These are phyloP conservation scores for Apis dorsata DNA, from an alignment of 1,140 invertebrate species.

Conservation along the genomic window DNA sequence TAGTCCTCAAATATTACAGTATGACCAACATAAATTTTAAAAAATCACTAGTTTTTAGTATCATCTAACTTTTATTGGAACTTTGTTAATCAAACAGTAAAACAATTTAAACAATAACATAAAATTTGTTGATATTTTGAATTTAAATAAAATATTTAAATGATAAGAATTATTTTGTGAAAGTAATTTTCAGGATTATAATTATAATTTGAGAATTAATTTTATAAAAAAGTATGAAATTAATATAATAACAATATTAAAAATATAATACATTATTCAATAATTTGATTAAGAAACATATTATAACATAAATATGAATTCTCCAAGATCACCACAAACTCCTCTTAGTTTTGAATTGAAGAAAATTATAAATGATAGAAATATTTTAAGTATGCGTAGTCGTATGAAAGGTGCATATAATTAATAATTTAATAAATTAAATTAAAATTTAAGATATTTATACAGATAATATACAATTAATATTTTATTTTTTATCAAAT, in stretches of 20 bases:
- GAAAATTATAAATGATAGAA: slow-evolving; percentile 82
- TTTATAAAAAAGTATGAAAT: not conserved
- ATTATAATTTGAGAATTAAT: not conserved
- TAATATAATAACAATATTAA: not conserved
- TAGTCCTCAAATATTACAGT: not conserved
- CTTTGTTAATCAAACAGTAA: not conserved
- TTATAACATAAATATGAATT: slow-evolving; percentile 65
- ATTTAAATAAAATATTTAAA: not conserved
- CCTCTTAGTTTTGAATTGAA: slow-evolving; percentile 83
- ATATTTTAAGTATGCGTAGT: slow-evolving; percentile 83
- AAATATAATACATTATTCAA: not conserved
- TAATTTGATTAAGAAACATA: not conserved
- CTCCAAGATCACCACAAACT: slow-evolving; percentile 77
- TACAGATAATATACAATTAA: not conserved
- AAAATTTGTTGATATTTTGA: not conserved
- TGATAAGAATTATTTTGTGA: not conserved
- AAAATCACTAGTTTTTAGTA: not conserved
- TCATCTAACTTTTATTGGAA: not conserved
- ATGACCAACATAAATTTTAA: slow-evolving; percentile 15
- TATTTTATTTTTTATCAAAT: slow-evolving; percentile 6
- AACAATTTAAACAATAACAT: not conserved
- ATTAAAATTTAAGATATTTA: no score
- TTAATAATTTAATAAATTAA: not conserved
- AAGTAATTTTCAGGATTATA: not conserved
- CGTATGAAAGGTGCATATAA: slow-evolving; percentile 80